A percentile compares a stretch with the other conserved stretches of the same genome.
These are phyloP conservation scores for Gymnocephalus cernua DNA, from an alignment of 2,113 vertebrate genomes.

Conservation along the genomic window DNA sequence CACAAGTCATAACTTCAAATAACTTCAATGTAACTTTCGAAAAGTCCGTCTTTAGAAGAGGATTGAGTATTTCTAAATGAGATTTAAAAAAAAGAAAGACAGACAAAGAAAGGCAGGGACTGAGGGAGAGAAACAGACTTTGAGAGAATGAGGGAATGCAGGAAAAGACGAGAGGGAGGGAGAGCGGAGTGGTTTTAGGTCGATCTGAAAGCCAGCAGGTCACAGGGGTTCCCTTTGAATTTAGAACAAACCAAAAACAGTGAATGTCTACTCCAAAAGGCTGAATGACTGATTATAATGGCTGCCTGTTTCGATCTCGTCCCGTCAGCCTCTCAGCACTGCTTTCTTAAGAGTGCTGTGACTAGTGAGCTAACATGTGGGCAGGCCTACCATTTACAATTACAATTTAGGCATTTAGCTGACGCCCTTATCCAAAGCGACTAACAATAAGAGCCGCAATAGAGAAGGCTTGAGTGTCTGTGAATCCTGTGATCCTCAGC, in stretches of 20 bases:
- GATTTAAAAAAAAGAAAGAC: neutral
- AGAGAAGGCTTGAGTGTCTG: constrained; percentile 43
- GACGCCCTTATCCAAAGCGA: constrained; percentile 62
- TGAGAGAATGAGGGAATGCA: constrained; percentile 43
- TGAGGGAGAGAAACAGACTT: constrained; percentile 26
- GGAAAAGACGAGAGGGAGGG: constrained; percentile 33
- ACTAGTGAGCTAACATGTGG: constrained; percentile 73
- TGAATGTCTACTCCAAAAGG: constrained; percentile 77
- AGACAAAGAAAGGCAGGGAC: constrained; percentile 13
- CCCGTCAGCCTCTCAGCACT: constrained; percentile 64
- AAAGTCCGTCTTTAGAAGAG: constrained; percentile 23
- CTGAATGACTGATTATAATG: constrained; percentile 82
- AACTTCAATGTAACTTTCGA: constrained; percentile 21
- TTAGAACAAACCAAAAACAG: constrained; percentile 77
- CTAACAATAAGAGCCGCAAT: constrained; percentile 65
- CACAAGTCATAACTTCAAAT: constrained; percentile 12
- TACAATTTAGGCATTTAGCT: constrained; percentile 77
- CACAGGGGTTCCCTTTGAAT: constrained; percentile 83
- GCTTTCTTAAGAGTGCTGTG: constrained; percentile 68
- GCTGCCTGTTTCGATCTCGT: constrained; percentile 80
- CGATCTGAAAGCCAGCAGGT: constrained; percentile 79
- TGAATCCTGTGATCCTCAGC: constrained; percentile 67
- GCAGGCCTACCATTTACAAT: constrained; percentile 74
- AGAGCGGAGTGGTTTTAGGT: constrained; percentile 57
- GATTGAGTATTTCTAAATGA: constrained; percentile 10